These are phyloP conservation scores for Epinephelus fuscoguttatus DNA, from an alignment of 2,113 vertebrate species.

Conservation along the genomic window DNA sequence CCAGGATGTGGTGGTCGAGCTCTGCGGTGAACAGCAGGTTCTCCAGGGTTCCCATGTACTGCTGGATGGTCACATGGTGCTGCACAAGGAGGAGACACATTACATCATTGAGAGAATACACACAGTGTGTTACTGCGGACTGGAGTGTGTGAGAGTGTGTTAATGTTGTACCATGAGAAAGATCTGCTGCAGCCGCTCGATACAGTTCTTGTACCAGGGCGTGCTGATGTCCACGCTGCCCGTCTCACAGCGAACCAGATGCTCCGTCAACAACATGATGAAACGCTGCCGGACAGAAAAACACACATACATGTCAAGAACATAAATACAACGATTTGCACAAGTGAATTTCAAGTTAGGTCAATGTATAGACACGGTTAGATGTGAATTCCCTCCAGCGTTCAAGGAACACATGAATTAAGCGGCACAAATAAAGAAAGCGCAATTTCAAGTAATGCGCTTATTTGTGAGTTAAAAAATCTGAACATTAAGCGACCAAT, in stretches of 20 bases:
- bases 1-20: constrained; percentile 96
- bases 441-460: too few relatives aligned
- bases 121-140: background rate
- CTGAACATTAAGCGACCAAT: too few relatives aligned
- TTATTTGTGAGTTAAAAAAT: too few relatives aligned
- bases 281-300: constrained; percentile 88
- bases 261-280: constrained; percentile 98
- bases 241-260: constrained; percentile 95
- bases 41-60: constrained; percentile 98
- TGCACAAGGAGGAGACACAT: constrained; percentile 57
- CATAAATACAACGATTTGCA: too few relatives aligned
- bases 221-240: constrained; percentile 93
- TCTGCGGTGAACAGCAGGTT: constrained; percentile 98
- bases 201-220: constrained; percentile 97
- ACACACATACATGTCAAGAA: too few relatives aligned
- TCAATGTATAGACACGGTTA: too few relatives aligned
- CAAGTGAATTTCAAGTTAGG: too few relatives aligned
- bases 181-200: constrained; percentile 95
- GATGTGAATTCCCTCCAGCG: too few relatives aligned
- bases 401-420: too few relatives aligned
- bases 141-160: background rate
- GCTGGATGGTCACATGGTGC: constrained; percentile 98
- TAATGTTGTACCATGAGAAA: constrained; percentile 91
- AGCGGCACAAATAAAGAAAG: too few relatives aligned
- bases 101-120: background rate